phyloP scores from a whole-genome alignment of 2,888 invertebrate genomes.

The Aleiodes leptofemur region DNA sequence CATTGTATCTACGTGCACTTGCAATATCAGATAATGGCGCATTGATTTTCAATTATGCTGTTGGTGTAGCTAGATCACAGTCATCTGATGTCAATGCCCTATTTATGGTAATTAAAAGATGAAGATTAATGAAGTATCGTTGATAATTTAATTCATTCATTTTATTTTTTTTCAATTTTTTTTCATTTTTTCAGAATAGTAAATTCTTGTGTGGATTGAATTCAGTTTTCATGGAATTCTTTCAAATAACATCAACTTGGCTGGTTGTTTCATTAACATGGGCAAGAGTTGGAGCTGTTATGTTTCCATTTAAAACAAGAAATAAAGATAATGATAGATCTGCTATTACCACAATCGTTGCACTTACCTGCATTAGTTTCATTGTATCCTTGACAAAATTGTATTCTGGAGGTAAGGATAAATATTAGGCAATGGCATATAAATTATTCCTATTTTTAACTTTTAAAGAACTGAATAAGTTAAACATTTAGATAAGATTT shows the following conservation, averaged over 20 bases:
- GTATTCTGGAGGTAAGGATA: conserved; percentile 66
- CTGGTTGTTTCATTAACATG: conserved; percentile 72
- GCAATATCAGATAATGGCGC: conserved; percentile 72
- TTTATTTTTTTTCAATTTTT: neutral
- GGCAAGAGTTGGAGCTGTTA: conserved; percentile 66
- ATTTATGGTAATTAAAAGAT: conserved; percentile 65
- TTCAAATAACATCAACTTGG: conserved; percentile 73
- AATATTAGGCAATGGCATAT: neutral
- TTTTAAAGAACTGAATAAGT: neutral
- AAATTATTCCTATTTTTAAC: neutral
- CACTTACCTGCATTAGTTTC: conserved; percentile 60
- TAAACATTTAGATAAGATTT: no score
- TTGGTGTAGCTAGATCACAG: conserved; percentile 68
- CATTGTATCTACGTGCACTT: conserved; percentile 69
- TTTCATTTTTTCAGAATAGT: conserved; percentile 58
- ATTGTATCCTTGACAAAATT: conserved; percentile 69
- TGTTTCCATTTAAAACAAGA: conserved; percentile 63
- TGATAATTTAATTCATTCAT: neutral
- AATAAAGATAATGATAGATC: conserved; percentile 56
- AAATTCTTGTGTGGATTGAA: conserved; percentile 63
- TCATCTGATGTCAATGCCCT: conserved; percentile 63
- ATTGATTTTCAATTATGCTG: conserved; percentile 69
- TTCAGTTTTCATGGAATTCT: conserved; percentile 66
- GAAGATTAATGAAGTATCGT: conserved; percentile 13
- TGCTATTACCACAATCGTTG: conserved; percentile 57